Evolutionary conservation across 2,797 vertebrate genomes (phyloP).

Genomic region (Moxostoma hubbsi): DNA sequence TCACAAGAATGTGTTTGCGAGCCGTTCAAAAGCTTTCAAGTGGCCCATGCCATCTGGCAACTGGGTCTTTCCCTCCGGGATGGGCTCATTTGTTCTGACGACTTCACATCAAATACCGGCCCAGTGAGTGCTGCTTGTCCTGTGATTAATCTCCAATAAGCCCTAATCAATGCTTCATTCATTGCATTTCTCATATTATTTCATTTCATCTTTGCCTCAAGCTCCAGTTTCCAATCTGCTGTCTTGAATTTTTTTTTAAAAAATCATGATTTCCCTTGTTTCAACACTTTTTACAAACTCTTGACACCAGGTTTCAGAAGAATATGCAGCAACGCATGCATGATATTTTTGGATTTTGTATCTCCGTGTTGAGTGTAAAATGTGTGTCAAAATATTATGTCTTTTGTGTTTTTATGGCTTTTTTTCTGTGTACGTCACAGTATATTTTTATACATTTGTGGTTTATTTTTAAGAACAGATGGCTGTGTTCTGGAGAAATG

Average conservation of each 20-base stretch:
- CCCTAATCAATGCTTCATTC: conserved; percentile 74
- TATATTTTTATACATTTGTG: conserved; percentile 70
- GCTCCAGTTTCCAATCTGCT: conserved; percentile 76
- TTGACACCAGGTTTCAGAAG: conserved; percentile 3
- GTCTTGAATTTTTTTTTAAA: conserved; percentile 73
- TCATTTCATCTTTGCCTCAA: conserved; percentile 63
- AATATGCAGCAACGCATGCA: background rate
- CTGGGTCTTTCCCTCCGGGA: conserved; percentile 57
- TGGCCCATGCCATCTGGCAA: conserved; percentile 63
- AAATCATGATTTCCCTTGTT: conserved; percentile 50
- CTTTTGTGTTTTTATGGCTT: conserved; percentile 4
- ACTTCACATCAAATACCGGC: conserved; percentile 54
- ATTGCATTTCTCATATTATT: conserved; percentile 67
- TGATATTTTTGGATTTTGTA: conserved; percentile 1
- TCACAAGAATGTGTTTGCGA: conserved; percentile 20
- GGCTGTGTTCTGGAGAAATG: conserved; percentile 40
- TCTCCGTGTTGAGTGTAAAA: conserved; percentile 4
- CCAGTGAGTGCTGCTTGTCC: conserved; percentile 33
- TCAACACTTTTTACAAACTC: conserved; percentile 30
- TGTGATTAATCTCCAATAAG: conserved; percentile 67
- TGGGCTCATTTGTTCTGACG: conserved; percentile 58
- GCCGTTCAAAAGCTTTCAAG: conserved; percentile 50
- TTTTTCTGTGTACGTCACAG: conserved; percentile 45
- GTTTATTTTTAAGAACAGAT: conserved; percentile 52
- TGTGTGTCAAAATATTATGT: conserved; percentile 7